Evolutionary conservation across 1,140 invertebrate species (phyloP), one percentile per base, ranked within the genome.

Genomic region (Scaptomyza hsui): DNA sequence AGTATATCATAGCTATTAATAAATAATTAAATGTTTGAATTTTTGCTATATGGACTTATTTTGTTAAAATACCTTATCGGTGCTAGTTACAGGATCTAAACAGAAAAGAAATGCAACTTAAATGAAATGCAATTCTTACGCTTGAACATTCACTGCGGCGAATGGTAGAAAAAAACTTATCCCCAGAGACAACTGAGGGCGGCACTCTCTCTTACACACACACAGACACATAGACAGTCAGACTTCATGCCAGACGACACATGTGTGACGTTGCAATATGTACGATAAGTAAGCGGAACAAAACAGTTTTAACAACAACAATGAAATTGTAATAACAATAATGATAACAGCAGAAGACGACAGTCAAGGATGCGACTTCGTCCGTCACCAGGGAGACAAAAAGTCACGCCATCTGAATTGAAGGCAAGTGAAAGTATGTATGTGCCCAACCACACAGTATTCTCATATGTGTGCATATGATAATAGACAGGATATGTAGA

Each of bases 311-410:
- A 51, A 65, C 51, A 60, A 48, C 56, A 68, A 61, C 56, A 72
- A 75, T 73, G 52, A 52, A 64, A 80, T 61, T 63, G 61, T 57
- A 77, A 86, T 85, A 86, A 80, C 72, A 80, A 74, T 86, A 76
- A 76, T 69, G 63, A 62, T 59, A 85, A 71, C 59, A 68, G 61
- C 29, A 44, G 51, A 53, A 67, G 49, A 42, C 37, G 49, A 42
- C 42, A 48, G 41, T 42, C 71, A 61, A 75, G 68, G 59, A 80
- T 75, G 69, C 41, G 63, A 61, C 74, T 48, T 56, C n/a, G 41
- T 18, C 10, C 48, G 39, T 57, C 70, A 42, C 56, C 32, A 32
- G 47, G 35, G 57, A 72, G 47, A 37, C 39, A 51, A 37, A 62
- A 55, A 64, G 75, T 72, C 72, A 75, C 68, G 52, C 67, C 53